Conservation (phyloP, 2,888 invertebrate species). For the Rosalia funebris region DNA sequence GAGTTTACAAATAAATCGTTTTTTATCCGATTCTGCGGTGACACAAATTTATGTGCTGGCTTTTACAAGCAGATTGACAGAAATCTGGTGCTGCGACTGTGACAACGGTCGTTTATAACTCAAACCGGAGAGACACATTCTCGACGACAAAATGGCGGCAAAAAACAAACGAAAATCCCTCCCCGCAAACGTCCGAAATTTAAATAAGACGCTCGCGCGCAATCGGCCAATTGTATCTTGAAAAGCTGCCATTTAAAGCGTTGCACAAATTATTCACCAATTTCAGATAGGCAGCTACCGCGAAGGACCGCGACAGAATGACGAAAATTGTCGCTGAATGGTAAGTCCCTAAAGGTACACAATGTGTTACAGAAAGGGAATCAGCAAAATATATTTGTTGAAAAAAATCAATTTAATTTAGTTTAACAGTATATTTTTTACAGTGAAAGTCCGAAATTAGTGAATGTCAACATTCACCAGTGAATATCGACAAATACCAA, state of each 20-base stretch:
- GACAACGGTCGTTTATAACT: conserved; percentile 58
- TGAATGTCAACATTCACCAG: too few species aligned
- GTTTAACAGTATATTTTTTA: too few species aligned
- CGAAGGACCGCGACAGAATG: conserved; percentile 12
- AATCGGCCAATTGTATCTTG: conserved; percentile 54
- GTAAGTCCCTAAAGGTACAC: too few species aligned
- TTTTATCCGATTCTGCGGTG: conserved; percentile 60
- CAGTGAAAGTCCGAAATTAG: too few species aligned
- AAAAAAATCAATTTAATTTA: too few species aligned
- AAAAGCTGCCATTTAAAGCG: conserved; percentile 38
- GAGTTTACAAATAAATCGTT: conserved; percentile 61
- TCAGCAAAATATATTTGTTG: too few species aligned
- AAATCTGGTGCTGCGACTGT: conserved; percentile 58
- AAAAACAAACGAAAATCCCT: conserved; percentile 52
- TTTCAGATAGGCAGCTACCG: conserved; percentile 29
- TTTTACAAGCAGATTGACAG: conserved; percentile 58
- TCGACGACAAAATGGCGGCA: conserved; percentile 58
- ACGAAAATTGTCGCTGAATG: not conserved
- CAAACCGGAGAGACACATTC: conserved; percentile 56
- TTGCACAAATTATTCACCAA: conserved; percentile 33
- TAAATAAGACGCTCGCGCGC: conserved; percentile 57
- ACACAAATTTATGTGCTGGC: conserved; percentile 60
- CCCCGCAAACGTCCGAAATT: conserved; percentile 54
- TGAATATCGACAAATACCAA: too few species aligned
- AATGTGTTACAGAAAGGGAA: too few species aligned